Base-by-base conservation (phyloP, 2,888 invertebrate species). In the Andricus quercusramuli region DNA sequence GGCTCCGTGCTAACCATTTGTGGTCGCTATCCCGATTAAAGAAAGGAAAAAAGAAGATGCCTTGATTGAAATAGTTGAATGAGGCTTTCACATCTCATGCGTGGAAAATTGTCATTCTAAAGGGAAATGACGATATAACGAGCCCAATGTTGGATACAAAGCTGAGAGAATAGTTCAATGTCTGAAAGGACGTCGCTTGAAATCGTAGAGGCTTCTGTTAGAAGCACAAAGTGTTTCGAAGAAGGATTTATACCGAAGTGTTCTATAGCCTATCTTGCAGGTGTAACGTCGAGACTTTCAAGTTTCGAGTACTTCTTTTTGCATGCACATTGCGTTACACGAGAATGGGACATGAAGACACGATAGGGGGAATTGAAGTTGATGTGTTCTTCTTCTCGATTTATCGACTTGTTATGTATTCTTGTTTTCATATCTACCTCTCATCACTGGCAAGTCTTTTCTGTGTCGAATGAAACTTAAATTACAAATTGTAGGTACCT, bases 281-380 rank as follows among this genome's bases (percentile, higher is more conserved):
- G 74, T 74, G 74, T 74, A 74, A 74, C 32, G 32, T 74, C 25
- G n/a, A 74, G 74, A 51, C 74, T 74, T 74, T 56, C 74, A 74
- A 74, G 51, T 74, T 74, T 74, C 51, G 51, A 29, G 32, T 4
- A 74, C 51, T 74, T 56, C 51, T 29, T 74, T 56, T 74, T 68
- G 25, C 44, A 68, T 44, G 29, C 51, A 56, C 29, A 29, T 62
- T 25, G 25, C 62, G 25, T 22, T 25, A 62, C 62, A 62, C 25
- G 15, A 25, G 25, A 62, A 62, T 62, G 62, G 62, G 25, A 62
- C 25, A 62, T 25, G 62, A 62, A 25, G 62, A n/a, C 62, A 62
- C 62, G 25, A 62, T 13, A 9, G n/a, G n/a, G 56, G 9, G n/a
- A n/a, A n/a, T 20, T 20, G n/a, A 56, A 4, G 25, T 25, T 25